A percentile compares a stretch with the other conserved stretches of the same genome.
phyloP scores from a whole-genome alignment of 2,888 invertebrate species.

The Automeris io region DNA sequence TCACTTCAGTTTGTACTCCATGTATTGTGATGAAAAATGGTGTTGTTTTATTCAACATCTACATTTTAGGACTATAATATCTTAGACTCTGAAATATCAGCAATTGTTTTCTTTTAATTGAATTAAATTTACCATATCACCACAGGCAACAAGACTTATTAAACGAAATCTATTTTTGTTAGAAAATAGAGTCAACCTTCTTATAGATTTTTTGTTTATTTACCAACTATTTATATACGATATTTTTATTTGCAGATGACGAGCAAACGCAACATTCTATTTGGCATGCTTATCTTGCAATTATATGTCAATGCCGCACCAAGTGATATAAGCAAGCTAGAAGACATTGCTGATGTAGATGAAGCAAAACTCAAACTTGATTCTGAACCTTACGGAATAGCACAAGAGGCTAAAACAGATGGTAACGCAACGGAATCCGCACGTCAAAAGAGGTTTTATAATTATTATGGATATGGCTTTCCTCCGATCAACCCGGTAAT shows the following conservation, averaged over 20 bases:
- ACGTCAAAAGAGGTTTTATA: slow-evolving; percentile 45
- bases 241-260: slow-evolving; percentile 53
- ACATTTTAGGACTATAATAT: too few relatives aligned
- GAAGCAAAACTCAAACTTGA: slow-evolving; percentile 26
- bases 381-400: slow-evolving; percentile 16
- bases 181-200: too few relatives aligned
- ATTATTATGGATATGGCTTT: slow-evolving; percentile 31
- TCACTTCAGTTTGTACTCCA: too few relatives aligned
- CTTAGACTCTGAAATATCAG: too few relatives aligned
- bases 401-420: slow-evolving; percentile 22
- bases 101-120: too few relatives aligned
- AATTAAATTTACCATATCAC: too few relatives aligned
- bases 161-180: too few relatives aligned
- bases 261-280: slow-evolving; percentile 22
- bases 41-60: too few relatives aligned
- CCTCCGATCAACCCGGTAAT: slow-evolving; percentile 31
- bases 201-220: too few relatives aligned
- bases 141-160: too few relatives aligned
- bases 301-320: slow-evolving; percentile 40
- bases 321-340: slow-evolving; percentile 28
- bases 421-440: slow-evolving; percentile 23
- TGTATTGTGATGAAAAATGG: too few relatives aligned
- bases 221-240: not conserved
- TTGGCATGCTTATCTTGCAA: slow-evolving; percentile 37
- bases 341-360: slow-evolving; percentile 27